Conservation (phyloP, 2,888 invertebrate species). For the Fragum fragum region DNA sequence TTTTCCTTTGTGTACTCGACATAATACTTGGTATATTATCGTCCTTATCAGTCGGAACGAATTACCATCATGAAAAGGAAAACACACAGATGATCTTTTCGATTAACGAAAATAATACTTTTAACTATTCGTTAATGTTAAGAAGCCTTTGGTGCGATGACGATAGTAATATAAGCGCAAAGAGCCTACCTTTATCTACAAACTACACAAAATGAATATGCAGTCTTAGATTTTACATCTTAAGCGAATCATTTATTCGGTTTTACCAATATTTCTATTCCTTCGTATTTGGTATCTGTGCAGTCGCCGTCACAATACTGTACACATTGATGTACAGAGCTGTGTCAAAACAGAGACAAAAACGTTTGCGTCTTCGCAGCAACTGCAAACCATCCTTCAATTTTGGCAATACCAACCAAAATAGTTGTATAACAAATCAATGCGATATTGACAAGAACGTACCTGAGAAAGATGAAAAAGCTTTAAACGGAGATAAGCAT, state of each 20-base stretch:
- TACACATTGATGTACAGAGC: constrained; percentile 80
- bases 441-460: too few species aligned
- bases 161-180: too few species aligned
- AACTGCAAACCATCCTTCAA: constrained; percentile 41
- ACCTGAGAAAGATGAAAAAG: too few species aligned
- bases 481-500: too few species aligned
- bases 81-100: not conserved
- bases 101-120: too few species aligned
- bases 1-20: constrained; percentile 54
- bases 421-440: too few species aligned
- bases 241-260: constrained; percentile 69
- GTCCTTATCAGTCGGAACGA: constrained; percentile 68
- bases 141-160: too few species aligned
- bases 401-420: too few species aligned
- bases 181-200: too few species aligned
- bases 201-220: not conserved
- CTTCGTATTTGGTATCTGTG: constrained; percentile 80
- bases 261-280: constrained; percentile 79
- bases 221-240: constrained; percentile 55
- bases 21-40: constrained; percentile 65
- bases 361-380: constrained; percentile 55
- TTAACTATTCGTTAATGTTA: too few species aligned
- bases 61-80: constrained; percentile 27
- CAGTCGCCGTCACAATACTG: constrained; percentile 82
- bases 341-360: constrained; percentile 52